These are phyloP conservation scores for Neogobius melanostomus DNA, from an alignment of 2,113 vertebrate species.

Conservation along the genomic window DNA sequence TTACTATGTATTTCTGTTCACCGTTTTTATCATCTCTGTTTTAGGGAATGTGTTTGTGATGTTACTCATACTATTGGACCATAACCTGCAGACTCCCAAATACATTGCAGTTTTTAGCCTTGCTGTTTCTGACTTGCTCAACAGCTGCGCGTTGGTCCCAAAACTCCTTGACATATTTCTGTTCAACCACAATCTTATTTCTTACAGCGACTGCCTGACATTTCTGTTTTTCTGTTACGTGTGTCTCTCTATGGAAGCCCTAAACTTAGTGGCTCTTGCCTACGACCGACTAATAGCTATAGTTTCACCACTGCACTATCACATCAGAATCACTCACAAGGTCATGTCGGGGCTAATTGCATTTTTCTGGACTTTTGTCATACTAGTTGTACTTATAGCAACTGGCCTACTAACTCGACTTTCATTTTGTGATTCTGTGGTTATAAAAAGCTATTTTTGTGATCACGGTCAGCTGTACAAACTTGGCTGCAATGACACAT, in stretches of 20 bases:
- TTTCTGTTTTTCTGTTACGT: slow-evolving; percentile 72
- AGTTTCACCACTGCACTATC: slow-evolving; percentile 66
- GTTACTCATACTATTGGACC: slow-evolving; percentile 58
- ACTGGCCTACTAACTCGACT: slow-evolving; percentile 55
- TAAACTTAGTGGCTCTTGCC: slow-evolving; percentile 69
- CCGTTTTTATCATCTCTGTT: slow-evolving; percentile 63
- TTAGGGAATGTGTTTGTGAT: slow-evolving; percentile 62
- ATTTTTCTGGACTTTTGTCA: slow-evolving; percentile 50
- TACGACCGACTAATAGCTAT: slow-evolving; percentile 76
- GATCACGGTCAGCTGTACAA: slow-evolving; percentile 61
- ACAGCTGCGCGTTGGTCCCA: slow-evolving; percentile 67
- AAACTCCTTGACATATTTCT: slow-evolving; percentile 70
- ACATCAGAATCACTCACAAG: slow-evolving; percentile 49
- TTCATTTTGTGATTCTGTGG: slow-evolving; percentile 66
- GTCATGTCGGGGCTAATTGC: slow-evolving; percentile 58
- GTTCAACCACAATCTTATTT: slow-evolving; percentile 54
- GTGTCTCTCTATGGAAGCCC: slow-evolving; percentile 63
- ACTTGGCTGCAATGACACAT: slow-evolving; percentile 66
- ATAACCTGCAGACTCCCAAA: slow-evolving; percentile 67
- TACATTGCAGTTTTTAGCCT: slow-evolving; percentile 74
- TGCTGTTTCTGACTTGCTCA: slow-evolving; percentile 67
- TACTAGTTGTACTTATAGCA: not conserved
- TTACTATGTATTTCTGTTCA: slow-evolving; percentile 68
- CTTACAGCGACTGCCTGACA: slow-evolving; percentile 61
- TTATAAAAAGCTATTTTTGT: slow-evolving; percentile 71